Percentiles rank a stretch among this genome's conserved stretches.
Conservation (phyloP, 2,888 invertebrate genomes). For the Trypoxylon attenuatum region DNA sequence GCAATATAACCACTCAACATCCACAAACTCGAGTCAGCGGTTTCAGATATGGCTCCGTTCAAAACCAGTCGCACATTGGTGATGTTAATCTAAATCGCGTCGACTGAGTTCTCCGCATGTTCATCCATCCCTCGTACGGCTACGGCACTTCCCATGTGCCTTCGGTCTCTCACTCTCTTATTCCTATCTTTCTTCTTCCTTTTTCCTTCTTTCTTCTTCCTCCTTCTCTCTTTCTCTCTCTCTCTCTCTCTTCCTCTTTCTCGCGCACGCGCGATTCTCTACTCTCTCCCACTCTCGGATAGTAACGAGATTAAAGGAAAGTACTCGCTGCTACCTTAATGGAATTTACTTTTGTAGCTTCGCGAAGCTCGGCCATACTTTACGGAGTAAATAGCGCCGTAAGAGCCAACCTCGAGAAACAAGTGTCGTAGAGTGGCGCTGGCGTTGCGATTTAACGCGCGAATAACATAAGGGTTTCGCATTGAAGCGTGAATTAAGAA, state of each 20-base stretch:
- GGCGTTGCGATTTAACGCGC: constrained; percentile 29
- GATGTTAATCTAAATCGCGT: constrained; percentile 49
- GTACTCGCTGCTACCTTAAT: constrained; percentile 59
- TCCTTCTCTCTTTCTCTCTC: constrained; percentile 13
- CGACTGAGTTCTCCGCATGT: no score
- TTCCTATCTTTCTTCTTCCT: no score
- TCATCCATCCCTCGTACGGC: no score
- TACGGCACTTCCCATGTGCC: no score
- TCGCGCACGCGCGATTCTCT: not conserved
- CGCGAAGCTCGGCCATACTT: constrained; percentile 48
- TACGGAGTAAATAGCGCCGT: constrained; percentile 56
- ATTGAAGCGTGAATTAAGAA: not conserved
- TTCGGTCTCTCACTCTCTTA: no score
- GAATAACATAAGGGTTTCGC: constrained; percentile 5
- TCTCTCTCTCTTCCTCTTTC: not conserved
- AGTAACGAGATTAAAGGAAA: constrained; percentile 63
- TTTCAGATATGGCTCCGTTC: no score
- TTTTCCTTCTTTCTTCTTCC: constrained; percentile 21
- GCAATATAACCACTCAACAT: no score
- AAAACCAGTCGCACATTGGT: no score
- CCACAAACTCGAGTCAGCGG: no score
- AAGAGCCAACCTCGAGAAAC: constrained; percentile 48
- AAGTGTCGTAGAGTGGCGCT: constrained; percentile 50
- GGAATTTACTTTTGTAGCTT: constrained; percentile 68
- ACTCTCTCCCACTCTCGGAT: constrained; percentile 29